Evolutionary conservation across 2,888 invertebrate species (phyloP), one percentile per base, ranked within the genome.

Genomic region (Synanthedon formicaeformis): DNA sequence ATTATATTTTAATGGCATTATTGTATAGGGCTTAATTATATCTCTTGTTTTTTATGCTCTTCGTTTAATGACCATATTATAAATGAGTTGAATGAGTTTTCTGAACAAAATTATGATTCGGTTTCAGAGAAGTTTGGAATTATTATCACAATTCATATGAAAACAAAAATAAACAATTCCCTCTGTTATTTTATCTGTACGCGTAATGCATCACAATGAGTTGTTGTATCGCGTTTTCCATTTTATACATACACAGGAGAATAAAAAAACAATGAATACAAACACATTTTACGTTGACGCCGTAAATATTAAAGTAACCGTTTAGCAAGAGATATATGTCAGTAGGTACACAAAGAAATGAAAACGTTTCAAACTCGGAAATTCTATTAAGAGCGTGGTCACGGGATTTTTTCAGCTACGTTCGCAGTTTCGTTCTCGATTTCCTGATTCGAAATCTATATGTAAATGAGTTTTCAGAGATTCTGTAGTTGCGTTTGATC

Each of bases 181-280:
- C 12, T 45, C n/a, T 45, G 14, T 45, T 45, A 45, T 45, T 45
- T 45, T 45, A 45, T 45, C 14, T 14, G 45, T 45, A 6, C 45
- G 11, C 13, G 45, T 45, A 66, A 69, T 69, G 69, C 66, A 67
- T 69, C 60, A 61, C 67, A 68, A 69, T 68, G 70, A 69, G 69
- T 53, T 61, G 59, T 64, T 59, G 60, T 64, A 64, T 56, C 50
- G 52, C 59, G 59, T 60, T 66, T 66, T 65, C 45, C 63, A 70
- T 69, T 66, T 65, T 66, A 56, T 57, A 60, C 52, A 55, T 58
- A 51, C 66, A 60, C 64, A 14, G 57, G 59, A 60, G 70, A 58
- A 63, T 56, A 59, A 58, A 57, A 56, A 59, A 61, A 67, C 72
- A 70, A 70, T 72, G 71, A 70, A 72, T 71, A 71, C 58, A 69